phyloP scores from a whole-genome alignment of 2,113 vertebrate species.

The Crocuta crocuta region DNA sequence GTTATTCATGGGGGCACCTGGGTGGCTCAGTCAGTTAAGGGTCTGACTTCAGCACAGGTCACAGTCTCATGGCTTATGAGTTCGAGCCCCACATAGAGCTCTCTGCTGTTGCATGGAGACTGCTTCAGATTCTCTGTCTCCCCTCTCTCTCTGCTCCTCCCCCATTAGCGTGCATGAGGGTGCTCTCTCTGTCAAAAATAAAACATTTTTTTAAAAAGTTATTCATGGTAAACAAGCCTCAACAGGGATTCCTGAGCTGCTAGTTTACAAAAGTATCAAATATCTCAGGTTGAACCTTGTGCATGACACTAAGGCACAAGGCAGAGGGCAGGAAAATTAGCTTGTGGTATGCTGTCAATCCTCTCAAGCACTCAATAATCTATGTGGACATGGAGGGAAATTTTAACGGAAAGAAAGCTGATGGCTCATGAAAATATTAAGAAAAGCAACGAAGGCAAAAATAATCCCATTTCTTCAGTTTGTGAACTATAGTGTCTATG shows the following conservation, averaged over 20 bases:
- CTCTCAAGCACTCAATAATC: conserved; percentile 63
- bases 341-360: conserved; percentile 54
- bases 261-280: conserved; percentile 66
- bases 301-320: conserved; percentile 68
- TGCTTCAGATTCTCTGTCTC: too few species aligned
- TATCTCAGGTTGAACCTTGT: conserved; percentile 55
- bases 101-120: too few species aligned
- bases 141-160: too few species aligned
- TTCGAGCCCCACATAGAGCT: too few species aligned
- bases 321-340: conserved; percentile 53
- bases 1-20: not conserved
- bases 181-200: too few species aligned
- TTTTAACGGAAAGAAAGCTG: conserved; percentile 66
- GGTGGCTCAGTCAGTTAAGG: too few species aligned
- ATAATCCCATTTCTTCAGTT: conserved; percentile 55
- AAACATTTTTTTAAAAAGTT: not conserved
- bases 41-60: too few species aligned
- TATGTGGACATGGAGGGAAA: conserved; percentile 68
- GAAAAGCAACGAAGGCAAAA: conserved; percentile 73
- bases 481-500: not conserved
- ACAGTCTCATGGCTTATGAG: too few species aligned
- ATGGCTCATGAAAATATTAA: conserved; percentile 70
- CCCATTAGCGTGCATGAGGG: too few species aligned
- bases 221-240: not conserved
- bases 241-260: not conserved